phyloP scores from a whole-genome alignment of 2,113 vertebrate species.

The Microcebus jonahi region DNA sequence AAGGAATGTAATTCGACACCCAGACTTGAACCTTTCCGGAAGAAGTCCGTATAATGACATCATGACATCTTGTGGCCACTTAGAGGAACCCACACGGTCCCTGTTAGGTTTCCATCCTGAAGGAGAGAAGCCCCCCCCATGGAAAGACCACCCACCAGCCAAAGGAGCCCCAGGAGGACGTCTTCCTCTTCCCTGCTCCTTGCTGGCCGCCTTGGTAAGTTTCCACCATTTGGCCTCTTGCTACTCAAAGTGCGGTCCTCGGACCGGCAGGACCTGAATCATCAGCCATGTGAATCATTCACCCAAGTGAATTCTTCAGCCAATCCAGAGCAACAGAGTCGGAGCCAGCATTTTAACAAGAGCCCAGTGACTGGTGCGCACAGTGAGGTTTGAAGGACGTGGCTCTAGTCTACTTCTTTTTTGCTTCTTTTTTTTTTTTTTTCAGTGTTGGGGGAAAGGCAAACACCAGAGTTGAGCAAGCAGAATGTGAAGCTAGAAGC shows the following conservation, averaged over 20 bases:
- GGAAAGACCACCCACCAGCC: not conserved
- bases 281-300: too few species aligned
- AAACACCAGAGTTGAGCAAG: not conserved
- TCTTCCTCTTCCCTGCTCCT: not conserved
- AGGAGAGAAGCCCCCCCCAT: not conserved
- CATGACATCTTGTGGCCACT: conserved; percentile 72
- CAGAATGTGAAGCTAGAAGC: not conserved
- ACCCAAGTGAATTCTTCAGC: too few species aligned
- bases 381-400: not conserved
- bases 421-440: not conserved
- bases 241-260: not conserved
- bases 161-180: not conserved
- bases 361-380: fast-evolving
- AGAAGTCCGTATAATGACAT: conserved; percentile 57
- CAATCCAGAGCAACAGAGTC: not conserved
- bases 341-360: not conserved
- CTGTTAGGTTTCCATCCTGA: not conserved
- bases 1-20: conserved; percentile 41
- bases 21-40: conserved; percentile 34
- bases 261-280: not conserved
- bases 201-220: not conserved
- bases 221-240: not conserved
- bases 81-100: conserved; percentile 27
- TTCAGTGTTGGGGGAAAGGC: not conserved
- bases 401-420: not conserved